phyloP scores from a whole-genome alignment of 2,113 vertebrate genomes.

The Etia nguti region DNA sequence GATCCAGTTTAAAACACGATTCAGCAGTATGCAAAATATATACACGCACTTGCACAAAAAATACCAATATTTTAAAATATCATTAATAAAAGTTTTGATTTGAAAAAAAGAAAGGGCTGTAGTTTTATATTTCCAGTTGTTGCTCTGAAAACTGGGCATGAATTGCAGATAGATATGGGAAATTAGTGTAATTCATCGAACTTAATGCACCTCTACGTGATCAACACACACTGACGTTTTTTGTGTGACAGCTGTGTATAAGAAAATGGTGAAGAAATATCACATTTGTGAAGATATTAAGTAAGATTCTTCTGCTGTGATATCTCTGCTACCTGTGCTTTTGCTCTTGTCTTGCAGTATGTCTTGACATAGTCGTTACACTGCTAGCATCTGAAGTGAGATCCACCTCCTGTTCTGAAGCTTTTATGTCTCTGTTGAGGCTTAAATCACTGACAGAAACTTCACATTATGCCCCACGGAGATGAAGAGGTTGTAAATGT shows the following conservation, averaged over 20 bases:
- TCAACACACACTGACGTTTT: too few species aligned
- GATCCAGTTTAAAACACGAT: not conserved
- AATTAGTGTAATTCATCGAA: not conserved
- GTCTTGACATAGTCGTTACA: not conserved
- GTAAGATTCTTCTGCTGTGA: not conserved
- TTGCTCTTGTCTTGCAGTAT: not conserved
- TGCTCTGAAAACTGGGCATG: not conserved
- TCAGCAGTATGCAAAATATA: too few species aligned
- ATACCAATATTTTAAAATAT: not conserved
- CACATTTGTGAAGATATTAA: not conserved
- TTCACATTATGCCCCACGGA: not conserved
- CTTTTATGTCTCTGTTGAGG: not conserved
- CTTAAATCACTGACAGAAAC: constrained; percentile 12
- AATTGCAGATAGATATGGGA: not conserved
- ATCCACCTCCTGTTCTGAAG: not conserved
- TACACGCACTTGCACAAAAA: not conserved
- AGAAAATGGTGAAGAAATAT: not conserved
- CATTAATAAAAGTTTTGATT: not conserved
- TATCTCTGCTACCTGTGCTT: not conserved
- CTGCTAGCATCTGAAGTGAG: not conserved
- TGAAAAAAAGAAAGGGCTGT: not conserved
- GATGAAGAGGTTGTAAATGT: constrained; percentile 13
- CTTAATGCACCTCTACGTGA: not conserved
- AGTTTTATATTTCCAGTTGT: not conserved
- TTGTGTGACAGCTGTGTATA: not conserved